Evolutionary conservation across 2,113 vertebrate genomes (phyloP).

Genomic region (Microcebus jonahi): DNA sequence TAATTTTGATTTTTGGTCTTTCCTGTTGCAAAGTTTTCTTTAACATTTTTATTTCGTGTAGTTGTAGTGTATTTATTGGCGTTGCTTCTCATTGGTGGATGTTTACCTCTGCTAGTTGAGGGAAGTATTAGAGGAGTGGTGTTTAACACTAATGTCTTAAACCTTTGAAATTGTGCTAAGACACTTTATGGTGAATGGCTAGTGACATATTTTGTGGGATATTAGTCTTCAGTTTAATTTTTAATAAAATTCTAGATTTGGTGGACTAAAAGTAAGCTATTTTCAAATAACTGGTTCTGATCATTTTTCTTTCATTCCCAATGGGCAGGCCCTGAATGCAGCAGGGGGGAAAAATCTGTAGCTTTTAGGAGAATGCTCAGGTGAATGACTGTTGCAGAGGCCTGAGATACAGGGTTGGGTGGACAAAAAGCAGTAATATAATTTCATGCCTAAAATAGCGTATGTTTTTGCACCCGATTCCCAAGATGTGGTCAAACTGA

Average conservation of each 20-base stretch:
- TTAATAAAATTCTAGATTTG: conserved; percentile 65
- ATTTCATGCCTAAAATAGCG: conserved; percentile 85
- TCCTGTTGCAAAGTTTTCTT: neutral
- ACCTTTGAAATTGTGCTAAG: conserved; percentile 58
- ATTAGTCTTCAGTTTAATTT: conserved; percentile 77
- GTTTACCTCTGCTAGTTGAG: conserved; percentile 69
- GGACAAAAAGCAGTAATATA: conserved; percentile 83
- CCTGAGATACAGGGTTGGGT: conserved; percentile 73
- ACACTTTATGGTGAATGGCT: conserved; percentile 54
- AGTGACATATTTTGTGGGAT: neutral
- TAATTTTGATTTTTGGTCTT: conserved; percentile 31
- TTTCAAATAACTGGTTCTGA: conserved; percentile 63
- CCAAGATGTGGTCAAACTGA: conserved; percentile 87
- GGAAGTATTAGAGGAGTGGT: conserved; percentile 31
- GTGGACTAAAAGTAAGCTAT: conserved; percentile 75
- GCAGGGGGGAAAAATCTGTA: conserved; percentile 6
- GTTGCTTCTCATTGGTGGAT: conserved; percentile 67
- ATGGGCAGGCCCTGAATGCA: conserved; percentile 67
- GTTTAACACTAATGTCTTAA: conserved; percentile 61
- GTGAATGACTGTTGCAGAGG: conserved; percentile 79
- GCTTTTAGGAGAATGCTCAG: conserved; percentile 76
- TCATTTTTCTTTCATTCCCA: conserved; percentile 66
- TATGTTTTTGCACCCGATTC: conserved; percentile 84
- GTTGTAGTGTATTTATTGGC: neutral
- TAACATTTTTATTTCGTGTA: conserved; percentile 40